A percentile compares a stretch with the other conserved stretches of the same genome.
These are phyloP conservation scores for Smutsia temminckii DNA, from an alignment of 2,797 vertebrate species.

Conservation along the genomic window DNA sequence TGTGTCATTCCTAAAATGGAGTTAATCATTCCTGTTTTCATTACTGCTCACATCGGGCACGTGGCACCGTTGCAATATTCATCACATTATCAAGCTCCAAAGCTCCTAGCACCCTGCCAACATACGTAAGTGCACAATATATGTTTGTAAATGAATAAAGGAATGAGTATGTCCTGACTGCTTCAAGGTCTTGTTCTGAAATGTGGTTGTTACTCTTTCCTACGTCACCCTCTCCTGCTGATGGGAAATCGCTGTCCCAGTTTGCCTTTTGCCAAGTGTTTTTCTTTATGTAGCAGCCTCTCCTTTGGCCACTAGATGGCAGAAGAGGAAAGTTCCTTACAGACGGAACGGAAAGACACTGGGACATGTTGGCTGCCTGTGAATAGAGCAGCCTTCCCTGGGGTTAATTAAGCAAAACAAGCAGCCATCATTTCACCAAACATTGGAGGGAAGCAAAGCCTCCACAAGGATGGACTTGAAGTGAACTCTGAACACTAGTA, in stretches of 20 bases:
- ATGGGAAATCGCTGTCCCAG: too few species aligned
- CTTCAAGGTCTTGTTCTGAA: background rate
- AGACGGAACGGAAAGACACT: fast-evolving
- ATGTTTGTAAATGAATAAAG: background rate
- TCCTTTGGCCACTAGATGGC: slow-evolving; percentile 76
- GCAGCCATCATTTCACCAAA: background rate
- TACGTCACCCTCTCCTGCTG: background rate
- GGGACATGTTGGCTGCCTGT: background rate
- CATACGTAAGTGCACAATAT: background rate
- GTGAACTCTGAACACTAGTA: background rate
- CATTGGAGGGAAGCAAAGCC: background rate
- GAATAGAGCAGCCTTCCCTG: background rate
- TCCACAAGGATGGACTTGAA: background rate
- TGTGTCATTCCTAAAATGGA: background rate
- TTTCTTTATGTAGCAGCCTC: background rate
- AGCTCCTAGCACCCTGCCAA: background rate
- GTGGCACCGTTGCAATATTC: fast-evolving
- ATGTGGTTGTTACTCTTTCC: background rate
- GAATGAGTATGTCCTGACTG: background rate
- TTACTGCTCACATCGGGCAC: background rate
- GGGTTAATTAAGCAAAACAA: background rate
- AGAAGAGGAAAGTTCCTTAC: slow-evolving; percentile 57
- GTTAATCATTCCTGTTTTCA: background rate
- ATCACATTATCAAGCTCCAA: background rate
- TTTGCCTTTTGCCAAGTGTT: background rate